Evolutionary conservation across 2,797 vertebrate genomes (phyloP).

Genomic region (Melanotaenia parkinsoni): DNA sequence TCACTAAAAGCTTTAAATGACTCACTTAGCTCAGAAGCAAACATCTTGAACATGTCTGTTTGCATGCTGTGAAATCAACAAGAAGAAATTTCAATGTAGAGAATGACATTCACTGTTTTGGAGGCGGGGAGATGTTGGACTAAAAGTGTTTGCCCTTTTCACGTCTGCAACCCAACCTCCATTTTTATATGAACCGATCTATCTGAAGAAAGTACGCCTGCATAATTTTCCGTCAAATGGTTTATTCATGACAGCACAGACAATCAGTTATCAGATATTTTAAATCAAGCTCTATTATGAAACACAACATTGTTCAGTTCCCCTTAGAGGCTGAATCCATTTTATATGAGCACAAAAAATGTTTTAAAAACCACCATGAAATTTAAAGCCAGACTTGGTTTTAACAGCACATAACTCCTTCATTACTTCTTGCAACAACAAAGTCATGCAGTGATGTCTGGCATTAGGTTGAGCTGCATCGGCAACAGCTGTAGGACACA

Average conservation of each 20-base stretch:
- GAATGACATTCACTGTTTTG: not conserved
- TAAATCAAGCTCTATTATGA: constrained; percentile 19
- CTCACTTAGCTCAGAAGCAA: not conserved
- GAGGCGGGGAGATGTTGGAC: not conserved
- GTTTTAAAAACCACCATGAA: constrained; percentile 25
- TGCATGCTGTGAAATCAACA: too few species aligned
- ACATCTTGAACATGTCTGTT: not conserved
- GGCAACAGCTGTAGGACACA: constrained; percentile 43
- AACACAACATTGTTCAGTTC: constrained; percentile 16
- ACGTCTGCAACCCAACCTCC: constrained; percentile 11
- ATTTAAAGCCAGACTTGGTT: constrained; percentile 18
- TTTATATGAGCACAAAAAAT: constrained; percentile 43
- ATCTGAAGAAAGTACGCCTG: constrained; percentile 15
- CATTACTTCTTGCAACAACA: constrained; percentile 39
- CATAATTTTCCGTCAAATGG: constrained; percentile 37
- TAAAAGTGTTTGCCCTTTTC: not conserved
- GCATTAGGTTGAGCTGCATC: constrained; percentile 37
- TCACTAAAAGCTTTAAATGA: not conserved
- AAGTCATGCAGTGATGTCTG: constrained; percentile 39
- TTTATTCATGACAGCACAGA: constrained; percentile 48
- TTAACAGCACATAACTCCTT: constrained; percentile 29
- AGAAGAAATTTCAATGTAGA: not conserved
- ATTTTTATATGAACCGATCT: constrained; percentile 3
- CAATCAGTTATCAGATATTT: constrained; percentile 43
- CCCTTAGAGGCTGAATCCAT: constrained; percentile 13